phyloP scores from a whole-genome alignment of 2,888 invertebrate genomes.

The Scelioninae gen. 1 region DNA sequence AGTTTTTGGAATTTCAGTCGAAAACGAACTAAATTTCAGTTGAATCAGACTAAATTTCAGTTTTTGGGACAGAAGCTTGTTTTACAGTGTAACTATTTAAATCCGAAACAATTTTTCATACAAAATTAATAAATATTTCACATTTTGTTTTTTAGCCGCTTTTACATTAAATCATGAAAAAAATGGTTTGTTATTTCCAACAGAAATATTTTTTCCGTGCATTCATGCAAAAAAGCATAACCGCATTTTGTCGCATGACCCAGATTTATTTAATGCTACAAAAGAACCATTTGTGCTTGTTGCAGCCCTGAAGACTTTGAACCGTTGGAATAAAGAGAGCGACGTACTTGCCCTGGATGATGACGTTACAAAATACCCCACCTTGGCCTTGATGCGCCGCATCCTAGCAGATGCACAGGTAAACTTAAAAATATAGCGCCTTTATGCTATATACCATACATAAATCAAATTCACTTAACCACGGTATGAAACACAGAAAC shows the following conservation, averaged over 20 bases:
- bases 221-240: background rate
- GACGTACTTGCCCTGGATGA: conserved; percentile 81
- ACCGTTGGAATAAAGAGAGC: conserved; percentile 81
- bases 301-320: conserved; percentile 82
- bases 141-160: too few species aligned
- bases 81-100: too few species aligned
- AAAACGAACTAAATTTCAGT: too few species aligned
- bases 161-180: too few species aligned
- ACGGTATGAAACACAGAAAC: conserved; percentile 37
- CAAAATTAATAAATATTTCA: too few species aligned
- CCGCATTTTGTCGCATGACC: conserved; percentile 18
- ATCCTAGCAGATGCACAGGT: conserved; percentile 95
- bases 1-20: too few species aligned
- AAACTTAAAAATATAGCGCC: conserved; percentile 75
- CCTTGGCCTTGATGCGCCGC: conserved; percentile 94
- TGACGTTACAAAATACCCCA: conserved; percentile 86
- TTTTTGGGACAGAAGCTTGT: too few species aligned
- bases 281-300: conserved; percentile 64
- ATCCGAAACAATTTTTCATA: too few species aligned
- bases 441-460: background rate
- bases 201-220: background rate
- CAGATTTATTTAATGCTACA: conserved; percentile 23
- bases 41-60: too few species aligned
- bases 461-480: conserved; percentile 43
- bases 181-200: background rate